These are phyloP conservation scores for Drosophila fuyamai DNA, from an alignment of 1,140 invertebrate genomes.

Conservation along the genomic window DNA sequence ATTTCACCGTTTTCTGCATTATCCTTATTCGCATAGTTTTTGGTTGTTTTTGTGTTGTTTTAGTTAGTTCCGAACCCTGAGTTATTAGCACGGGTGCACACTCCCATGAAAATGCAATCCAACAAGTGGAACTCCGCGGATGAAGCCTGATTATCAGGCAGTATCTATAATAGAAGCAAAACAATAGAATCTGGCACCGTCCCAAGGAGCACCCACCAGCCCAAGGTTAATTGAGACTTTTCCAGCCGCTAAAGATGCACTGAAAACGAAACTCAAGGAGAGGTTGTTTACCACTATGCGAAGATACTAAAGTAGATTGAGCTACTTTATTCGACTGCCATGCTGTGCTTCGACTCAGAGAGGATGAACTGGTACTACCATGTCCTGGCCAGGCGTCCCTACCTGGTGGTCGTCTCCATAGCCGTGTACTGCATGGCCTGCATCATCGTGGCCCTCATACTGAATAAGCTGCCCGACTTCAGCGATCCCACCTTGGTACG, in stretches of 20 bases:
- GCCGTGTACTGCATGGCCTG: conserved; percentile 89
- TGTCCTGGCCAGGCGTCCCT: conserved; percentile 91
- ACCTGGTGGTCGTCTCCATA: conserved; percentile 89
- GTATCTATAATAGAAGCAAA: conserved; percentile 72
- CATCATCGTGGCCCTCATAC: conserved; percentile 89
- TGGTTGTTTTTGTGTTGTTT: conserved; percentile 45
- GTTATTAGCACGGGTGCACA: conserved; percentile 9
- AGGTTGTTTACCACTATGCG: conserved; percentile 18
- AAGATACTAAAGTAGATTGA: conserved; percentile 12
- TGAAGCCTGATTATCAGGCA: conserved; percentile 16
- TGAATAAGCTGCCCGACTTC: conserved; percentile 90
- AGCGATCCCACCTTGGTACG: conserved; percentile 90
- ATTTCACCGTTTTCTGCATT: conserved; percentile 35
- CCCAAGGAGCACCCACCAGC: conserved; percentile 31
- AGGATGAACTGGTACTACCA: conserved; percentile 86
- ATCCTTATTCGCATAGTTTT: conserved; percentile 50
- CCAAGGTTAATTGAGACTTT: conserved; percentile 53
- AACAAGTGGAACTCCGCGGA: conserved; percentile 23
- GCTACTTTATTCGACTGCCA: conserved; percentile 7
- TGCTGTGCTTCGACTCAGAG: conserved; percentile 75
- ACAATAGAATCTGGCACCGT: conserved; percentile 50
- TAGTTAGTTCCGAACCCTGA: conserved; percentile 31
- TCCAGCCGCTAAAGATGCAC: conserved; percentile 9
- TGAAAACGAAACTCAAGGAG: not conserved
- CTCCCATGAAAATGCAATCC: conserved; percentile 7